Conservation (phyloP, 2,888 invertebrate species). For the Chrysotoxum bicinctum region DNA sequence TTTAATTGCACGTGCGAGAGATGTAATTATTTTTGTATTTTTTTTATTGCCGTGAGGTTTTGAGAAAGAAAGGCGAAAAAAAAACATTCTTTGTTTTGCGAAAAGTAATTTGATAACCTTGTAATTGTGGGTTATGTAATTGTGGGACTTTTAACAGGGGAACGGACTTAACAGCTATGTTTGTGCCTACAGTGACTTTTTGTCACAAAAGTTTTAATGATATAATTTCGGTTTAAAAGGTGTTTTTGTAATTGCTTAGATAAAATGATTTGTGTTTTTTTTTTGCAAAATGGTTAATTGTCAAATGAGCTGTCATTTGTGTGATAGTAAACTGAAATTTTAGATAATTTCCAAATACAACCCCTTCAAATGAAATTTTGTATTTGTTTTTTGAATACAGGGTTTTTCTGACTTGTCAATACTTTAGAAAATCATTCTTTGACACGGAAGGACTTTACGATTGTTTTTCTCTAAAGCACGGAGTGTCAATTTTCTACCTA, state of each 20-base stretch:
- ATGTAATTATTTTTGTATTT: slow-evolving; percentile 24
- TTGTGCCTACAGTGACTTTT: not conserved
- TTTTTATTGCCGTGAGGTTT: not conserved
- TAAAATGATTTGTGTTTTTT: not conserved
- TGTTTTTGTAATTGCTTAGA: not conserved
- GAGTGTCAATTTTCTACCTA: too few relatives aligned
- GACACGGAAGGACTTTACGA: too few relatives aligned
- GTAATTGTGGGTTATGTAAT: not conserved
- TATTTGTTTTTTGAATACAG: too few relatives aligned
- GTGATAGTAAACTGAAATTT: too few relatives aligned
- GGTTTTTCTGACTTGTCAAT: too few relatives aligned
- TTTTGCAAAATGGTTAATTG: too few relatives aligned
- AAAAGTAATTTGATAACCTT: slow-evolving; percentile 31
- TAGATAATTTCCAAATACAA: too few relatives aligned
- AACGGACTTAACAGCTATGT: not conserved
- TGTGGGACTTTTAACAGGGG: not conserved
- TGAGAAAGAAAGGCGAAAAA: not conserved
- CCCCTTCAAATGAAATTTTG: too few relatives aligned
- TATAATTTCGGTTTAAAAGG: not conserved
- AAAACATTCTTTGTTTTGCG: not conserved
- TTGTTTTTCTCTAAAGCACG: too few relatives aligned
- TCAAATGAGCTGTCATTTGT: too few relatives aligned
- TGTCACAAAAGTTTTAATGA: not conserved
- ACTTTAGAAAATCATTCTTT: too few relatives aligned
- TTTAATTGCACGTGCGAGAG: slow-evolving; percentile 42